Evolutionary conservation across 2,888 invertebrate genomes (phyloP).

Genomic region (Rapana venosa): DNA sequence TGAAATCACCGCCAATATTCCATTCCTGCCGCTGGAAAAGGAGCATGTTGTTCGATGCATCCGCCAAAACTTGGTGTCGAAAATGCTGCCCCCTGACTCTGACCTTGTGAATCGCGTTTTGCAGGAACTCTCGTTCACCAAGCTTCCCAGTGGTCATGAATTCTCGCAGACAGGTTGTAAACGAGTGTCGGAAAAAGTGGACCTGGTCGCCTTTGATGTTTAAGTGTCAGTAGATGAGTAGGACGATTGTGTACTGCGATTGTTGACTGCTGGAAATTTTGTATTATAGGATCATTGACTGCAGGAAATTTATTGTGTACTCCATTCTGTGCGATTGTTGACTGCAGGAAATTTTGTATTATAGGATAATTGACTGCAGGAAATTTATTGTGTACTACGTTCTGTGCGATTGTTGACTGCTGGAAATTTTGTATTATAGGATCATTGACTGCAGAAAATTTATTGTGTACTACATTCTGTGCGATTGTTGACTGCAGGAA

Average conservation of each 20-base stretch:
- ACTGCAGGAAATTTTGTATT: too few species aligned
- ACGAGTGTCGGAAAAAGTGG: constrained; percentile 70
- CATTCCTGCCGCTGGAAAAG: constrained; percentile 71
- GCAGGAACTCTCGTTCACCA: constrained; percentile 66
- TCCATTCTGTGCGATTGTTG: too few species aligned
- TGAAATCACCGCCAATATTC: constrained; percentile 65
- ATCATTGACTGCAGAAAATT: too few species aligned
- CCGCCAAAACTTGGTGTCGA: constrained; percentile 60
- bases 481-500: too few species aligned
- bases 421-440: too few species aligned
- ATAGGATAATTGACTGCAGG: too few species aligned
- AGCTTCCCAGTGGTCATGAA: constrained; percentile 53
- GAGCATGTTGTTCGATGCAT: constrained; percentile 69
- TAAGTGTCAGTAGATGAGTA: not conserved
- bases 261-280: too few species aligned
- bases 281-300: too few species aligned
- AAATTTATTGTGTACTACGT: too few species aligned
- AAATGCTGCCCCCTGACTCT: constrained; percentile 56
- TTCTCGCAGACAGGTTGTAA: constrained; percentile 72
- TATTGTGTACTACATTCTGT: too few species aligned
- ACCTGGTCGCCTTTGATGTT: constrained; percentile 50
- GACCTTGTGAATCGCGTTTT: constrained; percentile 59
- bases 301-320: too few species aligned
- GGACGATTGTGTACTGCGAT: not conserved
- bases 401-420: not conserved